Base-by-base conservation (phyloP, 2,888 invertebrate species). In the Sphaerophoria rueppellii region DNA sequence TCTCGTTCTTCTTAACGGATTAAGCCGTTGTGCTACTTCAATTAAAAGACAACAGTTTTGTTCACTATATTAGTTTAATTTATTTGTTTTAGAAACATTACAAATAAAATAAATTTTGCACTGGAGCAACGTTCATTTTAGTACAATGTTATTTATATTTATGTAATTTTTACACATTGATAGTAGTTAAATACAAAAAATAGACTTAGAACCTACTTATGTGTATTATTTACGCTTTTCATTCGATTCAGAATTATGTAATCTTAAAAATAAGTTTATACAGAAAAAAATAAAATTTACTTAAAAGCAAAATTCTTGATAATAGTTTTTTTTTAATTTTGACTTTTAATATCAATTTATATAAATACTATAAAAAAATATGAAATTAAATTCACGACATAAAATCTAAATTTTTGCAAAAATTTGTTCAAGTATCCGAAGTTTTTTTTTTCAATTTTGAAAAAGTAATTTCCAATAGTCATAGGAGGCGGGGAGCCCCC, bases 111-210 rank as follows among this genome's bases (percentile, higher is more conserved):
- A 54, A 61, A 80, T 80, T 24, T 80, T 72, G 75, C 80, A 83
- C 83, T 83, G 83, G 80, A 48, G 65, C 65, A 79, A 74, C 43
- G 65, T 55, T 46, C 37, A 46, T 40, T 63, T 57, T 43, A 48
- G 58, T 58, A 40, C 63, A 55, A 40, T 34, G 54, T 63, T 67
- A 11, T 37, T 70, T 34, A 35, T 67, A 2, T 40, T 6, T 69
- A 24, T 35, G 7, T 2, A 24, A 37, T 63, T 46, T 61, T 57
- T 73, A 74, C 57, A 82, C 70, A 82, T 74, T 37, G 73, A 43
- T 73, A 63, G 78, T 54, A 79, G 37, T 80, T 83, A 76, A 61
- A 75, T 83, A 83, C 83, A 83, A 83, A 83, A 83, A 83, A 83
- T 83, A 83, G 74, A 80, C 69, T 63, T 79, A 83, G 57, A 74